These are phyloP conservation scores for Bryconaethiops microstoma DNA, from an alignment of 2,797 vertebrate genomes.

Conservation along the genomic window DNA sequence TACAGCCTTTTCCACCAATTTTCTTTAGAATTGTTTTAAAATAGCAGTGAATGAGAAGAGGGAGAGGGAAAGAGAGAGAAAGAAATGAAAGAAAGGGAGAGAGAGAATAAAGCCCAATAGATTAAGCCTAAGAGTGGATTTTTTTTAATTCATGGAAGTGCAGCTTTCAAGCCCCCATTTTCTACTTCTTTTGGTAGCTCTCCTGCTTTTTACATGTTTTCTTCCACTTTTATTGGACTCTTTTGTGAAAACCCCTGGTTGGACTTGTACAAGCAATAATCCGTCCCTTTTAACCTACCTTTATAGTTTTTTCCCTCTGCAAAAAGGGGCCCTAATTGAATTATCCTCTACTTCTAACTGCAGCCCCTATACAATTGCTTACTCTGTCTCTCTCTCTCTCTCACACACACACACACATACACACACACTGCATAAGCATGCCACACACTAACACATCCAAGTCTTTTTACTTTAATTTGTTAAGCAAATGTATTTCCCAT, in stretches of 20 bases:
- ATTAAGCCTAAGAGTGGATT: constrained; percentile 64
- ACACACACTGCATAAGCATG: constrained; percentile 51
- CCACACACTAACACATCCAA: constrained; percentile 58
- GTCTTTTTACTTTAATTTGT: constrained; percentile 96
- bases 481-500: constrained; percentile 99
- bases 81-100: constrained; percentile 37
- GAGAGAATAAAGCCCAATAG: constrained; percentile 52
- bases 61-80: constrained; percentile 19
- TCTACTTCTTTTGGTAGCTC: constrained; percentile 70
- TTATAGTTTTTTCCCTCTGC: constrained; percentile 64
- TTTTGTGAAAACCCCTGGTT: constrained; percentile 86
- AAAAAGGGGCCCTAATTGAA: constrained; percentile 93
- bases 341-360: constrained; percentile 85
- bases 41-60: constrained; percentile 67
- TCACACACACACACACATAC: constrained; percentile 48
- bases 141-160: constrained; percentile 69
- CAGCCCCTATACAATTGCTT: constrained; percentile 63
- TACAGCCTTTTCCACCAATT: constrained; percentile 61
- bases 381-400: constrained; percentile 43
- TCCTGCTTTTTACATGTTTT: constrained; percentile 79
- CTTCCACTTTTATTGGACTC: constrained; percentile 88
- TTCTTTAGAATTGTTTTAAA: constrained; percentile 79
- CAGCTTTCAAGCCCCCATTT: constrained; percentile 72
- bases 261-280: constrained; percentile 94
- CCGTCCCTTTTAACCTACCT: constrained; percentile 89